phyloP scores from a whole-genome alignment of 2,113 vertebrate species.

The Xiphophorus maculatus region DNA sequence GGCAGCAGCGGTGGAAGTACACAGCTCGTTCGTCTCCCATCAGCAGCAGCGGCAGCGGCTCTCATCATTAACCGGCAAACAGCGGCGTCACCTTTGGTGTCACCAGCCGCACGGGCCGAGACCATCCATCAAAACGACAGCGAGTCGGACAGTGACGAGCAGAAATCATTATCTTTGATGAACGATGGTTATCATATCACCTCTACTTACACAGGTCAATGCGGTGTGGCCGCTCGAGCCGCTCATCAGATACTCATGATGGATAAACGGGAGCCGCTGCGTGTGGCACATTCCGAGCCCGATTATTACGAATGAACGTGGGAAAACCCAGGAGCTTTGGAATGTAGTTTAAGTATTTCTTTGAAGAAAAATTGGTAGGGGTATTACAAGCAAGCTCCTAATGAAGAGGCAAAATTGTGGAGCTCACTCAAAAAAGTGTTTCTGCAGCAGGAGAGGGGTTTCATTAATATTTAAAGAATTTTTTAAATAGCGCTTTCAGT shows the following conservation, averaged over 20 bases:
- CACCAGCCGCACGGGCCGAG: constrained; percentile 23
- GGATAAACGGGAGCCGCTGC: constrained; percentile 6
- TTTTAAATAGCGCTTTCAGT: too few relatives aligned
- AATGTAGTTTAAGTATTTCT: too few relatives aligned
- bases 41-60: constrained; percentile 1
- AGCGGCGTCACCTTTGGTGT: constrained; percentile 50
- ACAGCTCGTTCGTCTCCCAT: constrained; percentile 46
- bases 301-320: not conserved
- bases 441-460: too few relatives aligned
- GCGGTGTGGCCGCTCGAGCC: not conserved
- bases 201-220: constrained; percentile 52
- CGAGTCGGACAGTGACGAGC: constrained; percentile 30
- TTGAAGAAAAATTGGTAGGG: not conserved
- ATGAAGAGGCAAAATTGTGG: too few relatives aligned
- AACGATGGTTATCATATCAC: constrained; percentile 61
- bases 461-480: too few relatives aligned
- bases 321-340: not conserved
- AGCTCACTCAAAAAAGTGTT: too few relatives aligned
- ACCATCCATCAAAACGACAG: constrained; percentile 45
- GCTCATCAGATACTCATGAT: constrained; percentile 36
- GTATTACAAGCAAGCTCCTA: not conserved
- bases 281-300: not conserved
- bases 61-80: constrained; percentile 56
- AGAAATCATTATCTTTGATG: constrained; percentile 60
- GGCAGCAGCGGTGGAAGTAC: not conserved